Evolutionary conservation across 1,140 invertebrate genomes (phyloP).

Genomic region (Drosophila subpulchrella): DNA sequence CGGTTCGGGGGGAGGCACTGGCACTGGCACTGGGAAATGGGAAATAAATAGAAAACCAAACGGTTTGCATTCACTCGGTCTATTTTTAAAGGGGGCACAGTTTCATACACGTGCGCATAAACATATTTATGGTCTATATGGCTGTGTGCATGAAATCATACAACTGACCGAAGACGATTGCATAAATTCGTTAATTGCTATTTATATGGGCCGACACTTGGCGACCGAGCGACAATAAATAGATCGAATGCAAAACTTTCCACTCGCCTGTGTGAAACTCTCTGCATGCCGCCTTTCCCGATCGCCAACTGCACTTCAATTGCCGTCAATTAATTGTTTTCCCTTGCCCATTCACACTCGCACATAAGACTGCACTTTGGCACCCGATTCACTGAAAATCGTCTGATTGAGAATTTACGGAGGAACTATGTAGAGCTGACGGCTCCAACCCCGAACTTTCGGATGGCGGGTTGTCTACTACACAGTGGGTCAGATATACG

Average conservation of each 20-base stretch:
- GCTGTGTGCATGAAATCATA: slow-evolving; percentile 9
- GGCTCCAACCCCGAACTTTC: neutral
- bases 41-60: slow-evolving; percentile 18
- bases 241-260: slow-evolving; percentile 72
- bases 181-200: slow-evolving; percentile 80
- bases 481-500: slow-evolving; percentile 1
- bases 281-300: slow-evolving; percentile 48
- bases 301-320: slow-evolving; percentile 67
- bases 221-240: slow-evolving; percentile 42
- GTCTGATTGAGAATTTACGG: slow-evolving; percentile 7
- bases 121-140: slow-evolving; percentile 13
- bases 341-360: slow-evolving; percentile 24
- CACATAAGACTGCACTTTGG: slow-evolving; percentile 39
- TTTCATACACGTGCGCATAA: slow-evolving; percentile 25
- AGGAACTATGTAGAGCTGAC: neutral
- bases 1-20: slow-evolving; percentile 10
- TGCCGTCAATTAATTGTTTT: slow-evolving; percentile 74
- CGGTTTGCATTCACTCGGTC: slow-evolving; percentile 20
- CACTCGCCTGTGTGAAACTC: slow-evolving; percentile 64
- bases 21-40: slow-evolving; percentile 16
- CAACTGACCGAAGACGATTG: slow-evolving; percentile 43
- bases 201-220: slow-evolving; percentile 64
- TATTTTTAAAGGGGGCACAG: slow-evolving; percentile 29
- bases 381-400: slow-evolving; percentile 14
- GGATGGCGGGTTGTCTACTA: neutral